Evolutionary conservation across 2,888 invertebrate genomes (phyloP).

Genomic region (Noctua fimbriata): DNA sequence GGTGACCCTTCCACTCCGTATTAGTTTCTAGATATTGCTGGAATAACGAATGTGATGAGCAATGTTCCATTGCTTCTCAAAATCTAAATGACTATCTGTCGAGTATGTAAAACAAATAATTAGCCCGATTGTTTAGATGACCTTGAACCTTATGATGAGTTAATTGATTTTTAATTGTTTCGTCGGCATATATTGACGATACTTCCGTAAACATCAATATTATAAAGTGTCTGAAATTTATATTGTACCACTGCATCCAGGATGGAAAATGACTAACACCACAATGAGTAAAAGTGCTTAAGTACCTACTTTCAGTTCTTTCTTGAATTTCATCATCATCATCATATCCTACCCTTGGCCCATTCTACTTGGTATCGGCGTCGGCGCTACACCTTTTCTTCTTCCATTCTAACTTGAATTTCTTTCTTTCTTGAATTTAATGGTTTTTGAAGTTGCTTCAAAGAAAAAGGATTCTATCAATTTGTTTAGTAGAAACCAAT

Average conservation of each 20-base stretch:
- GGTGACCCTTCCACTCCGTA: not conserved
- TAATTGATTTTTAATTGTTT: constrained; percentile 51
- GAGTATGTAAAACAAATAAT: constrained; percentile 4
- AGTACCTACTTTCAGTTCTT: not conserved
- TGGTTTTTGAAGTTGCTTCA: not conserved
- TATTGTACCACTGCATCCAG: not conserved
- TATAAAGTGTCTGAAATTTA: constrained; percentile 3
- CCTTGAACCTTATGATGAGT: constrained; percentile 26
- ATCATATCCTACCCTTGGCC: not conserved
- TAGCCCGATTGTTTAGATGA: constrained; percentile 20
- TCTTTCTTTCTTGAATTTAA: not conserved
- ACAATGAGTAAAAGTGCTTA: not conserved
- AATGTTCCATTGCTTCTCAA: not conserved
- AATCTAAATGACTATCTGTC: not conserved
- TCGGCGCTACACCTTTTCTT: not conserved
- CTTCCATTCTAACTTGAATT: not conserved
- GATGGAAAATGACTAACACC: constrained; percentile 18
- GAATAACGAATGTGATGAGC: not conserved
- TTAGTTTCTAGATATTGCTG: not conserved
- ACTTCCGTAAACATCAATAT: constrained; percentile 46
- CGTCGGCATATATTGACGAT: constrained; percentile 7
- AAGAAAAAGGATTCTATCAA: not conserved
- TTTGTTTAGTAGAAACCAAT: not conserved
- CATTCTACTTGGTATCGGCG: not conserved
- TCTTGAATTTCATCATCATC: not conserved